Base-by-base conservation (phyloP, 1,140 invertebrate genomes). In the Mercenaria mercenaria region DNA sequence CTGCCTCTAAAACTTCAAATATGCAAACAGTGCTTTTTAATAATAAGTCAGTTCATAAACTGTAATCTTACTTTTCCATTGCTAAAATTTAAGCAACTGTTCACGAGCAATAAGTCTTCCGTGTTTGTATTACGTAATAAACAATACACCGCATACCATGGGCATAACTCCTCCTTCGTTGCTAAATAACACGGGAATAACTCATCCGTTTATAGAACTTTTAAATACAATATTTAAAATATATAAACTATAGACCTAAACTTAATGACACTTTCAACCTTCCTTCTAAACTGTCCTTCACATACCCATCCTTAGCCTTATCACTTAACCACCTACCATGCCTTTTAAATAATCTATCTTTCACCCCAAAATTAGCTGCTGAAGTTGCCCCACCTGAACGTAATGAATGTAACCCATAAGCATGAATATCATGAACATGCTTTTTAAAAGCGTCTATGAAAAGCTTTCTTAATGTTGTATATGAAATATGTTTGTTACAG, bases 221-320 rank as follows among this genome's bases (percentile, higher is more conserved):
- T 61, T 61, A 61, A 61, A 8, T 11, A 11, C 20, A 10, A 8
- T 23, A 11, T 29, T 61, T 13, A 74, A 74, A n/a, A 32, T 32
- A 74, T n/a, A n/a, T n/a, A n/a, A n/a, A n/a, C n/a, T n/a, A 76
- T 23, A 80, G 43, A 56, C 80, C 80, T 20, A 82, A n/a, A 39
- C 56, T 64, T 64, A 64, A 67, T 1, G 80, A 82, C 13, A 82
- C 80, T 4, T 23, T 32, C 64, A 82, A 82, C 1, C 80, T 20
- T 26, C 64, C 80, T 41, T 61, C 39, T 39, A 64, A 82, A 39
- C 39, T 23, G 29, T 82, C 80, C 39, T 82, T 82, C 6, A 64
- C 26, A n/a, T 82, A 82, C 4, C 80, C 80, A 64, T 64, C 80
- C 64, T 82, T 82, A 2, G 37, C 80, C 61, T 8, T 64, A 8